Evolutionary conservation across 2,797 vertebrate genomes (phyloP), one percentile per base, ranked within the genome.

Genomic region (Chelonia mydas): DNA sequence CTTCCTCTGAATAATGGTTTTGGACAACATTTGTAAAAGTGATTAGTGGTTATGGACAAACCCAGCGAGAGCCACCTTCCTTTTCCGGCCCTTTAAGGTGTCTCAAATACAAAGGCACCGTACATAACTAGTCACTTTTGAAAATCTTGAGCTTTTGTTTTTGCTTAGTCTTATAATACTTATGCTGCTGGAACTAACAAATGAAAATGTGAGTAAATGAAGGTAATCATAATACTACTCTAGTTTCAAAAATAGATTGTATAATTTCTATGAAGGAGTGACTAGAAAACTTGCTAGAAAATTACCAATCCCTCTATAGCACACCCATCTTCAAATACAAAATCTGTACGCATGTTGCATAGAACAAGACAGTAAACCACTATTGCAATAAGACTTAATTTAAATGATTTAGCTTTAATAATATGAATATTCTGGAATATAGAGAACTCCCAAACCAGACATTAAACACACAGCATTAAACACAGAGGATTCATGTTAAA

Each of bases 21-120:
- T 37, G 65, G 65, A 37, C 33, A 68, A n/a, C 17, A 37, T 68
- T 68, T 37, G 19, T 68, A 68, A 68, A 37, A 91, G n/a, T 28
- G 91, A 45, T 45, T 53, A 54, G n/a, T 81, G 21, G 5, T 50
- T 93, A 81, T 59, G 21, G 86, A 88, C 49, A 65, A 2, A 89
- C 1, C 3, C 77, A 91, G 50, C 0, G 8, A 59, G 87, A 89
- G 15, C 2, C 0, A 0, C 3, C 0, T 25, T 96, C 1, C 2
- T 21, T 83, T 84, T 74, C 28, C 65, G 25, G 74, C 54, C 31
- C 21, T 78, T 37, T 77, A 84, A 55, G 3, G 0, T 65, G 27
- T 65, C 57, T 78, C 80, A 78, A 90, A 79, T n/a, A 77, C 16
- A 85, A 11, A 33, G 11, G 37, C 1, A 47, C 31, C 88, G 86